Base-by-base conservation (phyloP, 2,113 vertebrate genomes). In the Callipepla squamata region DNA sequence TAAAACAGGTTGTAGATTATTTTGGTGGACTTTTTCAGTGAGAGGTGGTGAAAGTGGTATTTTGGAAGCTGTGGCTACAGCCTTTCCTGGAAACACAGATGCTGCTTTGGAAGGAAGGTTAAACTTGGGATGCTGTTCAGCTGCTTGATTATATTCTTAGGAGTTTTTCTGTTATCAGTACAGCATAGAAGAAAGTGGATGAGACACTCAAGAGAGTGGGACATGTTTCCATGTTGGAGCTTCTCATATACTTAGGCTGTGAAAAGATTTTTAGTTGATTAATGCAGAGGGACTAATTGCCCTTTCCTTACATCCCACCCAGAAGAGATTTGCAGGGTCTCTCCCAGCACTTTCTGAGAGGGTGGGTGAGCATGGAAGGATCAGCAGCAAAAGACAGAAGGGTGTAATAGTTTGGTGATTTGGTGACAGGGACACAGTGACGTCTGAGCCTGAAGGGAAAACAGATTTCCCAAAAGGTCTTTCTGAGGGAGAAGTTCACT, bases 1-100 rank as follows among this genome's bases (percentile, higher is more conserved):
- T 85, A 91, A 84, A 93, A 82, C 55, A 81, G 68, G 51, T 32
- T 92, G 32, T 81, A 94, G 79, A 68, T 94, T 92, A 95, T 96
- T 94, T 94, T 78, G 28, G 5, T 80, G 30, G 0, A 0, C 5
- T 50, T 84, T 80, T 92, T 90, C 38, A 53, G 18, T 74, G 76
- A 91, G 76, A 92, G 44, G 72, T 90, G 81, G 30, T 72, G 79
- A 90, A 95, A 50, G 30, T 48, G 45, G 65, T 92, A 59, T 87
- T 92, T 90, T 92, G 78, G 78, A 95, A 90, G 40, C 65, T 70
- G 47, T 32, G 73, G 32, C 74, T 90, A 34, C 2, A 92, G 47
- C 48, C 72, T 84, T 87, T 74, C 70, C 36, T 77, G 65, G 81
- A 91, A 94, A 85, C 44, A 48, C 34, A 79, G 78, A 59, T 4